These are phyloP conservation scores for Drosophila albomicans DNA, from an alignment of 1,140 invertebrate species.

Conservation along the genomic window DNA sequence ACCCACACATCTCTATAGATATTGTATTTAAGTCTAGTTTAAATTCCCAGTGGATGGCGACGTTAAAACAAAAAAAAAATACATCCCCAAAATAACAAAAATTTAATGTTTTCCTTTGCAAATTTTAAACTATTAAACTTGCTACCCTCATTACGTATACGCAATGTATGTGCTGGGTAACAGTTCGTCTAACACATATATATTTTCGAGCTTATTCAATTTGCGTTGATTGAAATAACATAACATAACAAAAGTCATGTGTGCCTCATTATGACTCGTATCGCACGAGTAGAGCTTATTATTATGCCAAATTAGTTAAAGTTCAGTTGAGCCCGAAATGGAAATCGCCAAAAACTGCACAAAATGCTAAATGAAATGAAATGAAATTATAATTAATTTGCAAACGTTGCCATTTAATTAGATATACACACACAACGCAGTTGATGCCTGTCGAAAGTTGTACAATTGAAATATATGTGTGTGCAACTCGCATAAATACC, in stretches of 20 bases:
- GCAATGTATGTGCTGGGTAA: slow-evolving; percentile 3
- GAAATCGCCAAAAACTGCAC: slow-evolving; percentile 39
- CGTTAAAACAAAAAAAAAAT: background rate
- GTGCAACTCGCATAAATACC: slow-evolving; percentile 25
- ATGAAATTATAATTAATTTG: slow-evolving; percentile 61
- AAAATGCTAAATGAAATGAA: slow-evolving; percentile 22
- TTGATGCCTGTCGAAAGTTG: slow-evolving; percentile 35
- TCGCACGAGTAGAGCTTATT: slow-evolving; percentile 54
- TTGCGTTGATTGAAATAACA: slow-evolving; percentile 20
- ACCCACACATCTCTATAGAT: background rate
- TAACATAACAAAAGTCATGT: slow-evolving; percentile 32
- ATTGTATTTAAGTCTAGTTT: slow-evolving; percentile 9
- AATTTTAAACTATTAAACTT: background rate
- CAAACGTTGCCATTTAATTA: slow-evolving; percentile 62
- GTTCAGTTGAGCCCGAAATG: slow-evolving; percentile 11
- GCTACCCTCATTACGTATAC: background rate
- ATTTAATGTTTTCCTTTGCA: background rate
- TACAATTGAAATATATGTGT: slow-evolving; percentile 32
- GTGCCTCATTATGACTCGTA: slow-evolving; percentile 55
- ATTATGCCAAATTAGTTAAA: slow-evolving; percentile 67
- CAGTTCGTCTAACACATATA: background rate
- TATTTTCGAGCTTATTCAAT: background rate
- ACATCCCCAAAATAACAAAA: background rate
- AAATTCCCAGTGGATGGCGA: background rate
- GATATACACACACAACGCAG: slow-evolving; percentile 46